These are phyloP conservation scores for Diorhabda carinulata DNA, from an alignment of 1,140 invertebrate genomes.

Conservation along the genomic window DNA sequence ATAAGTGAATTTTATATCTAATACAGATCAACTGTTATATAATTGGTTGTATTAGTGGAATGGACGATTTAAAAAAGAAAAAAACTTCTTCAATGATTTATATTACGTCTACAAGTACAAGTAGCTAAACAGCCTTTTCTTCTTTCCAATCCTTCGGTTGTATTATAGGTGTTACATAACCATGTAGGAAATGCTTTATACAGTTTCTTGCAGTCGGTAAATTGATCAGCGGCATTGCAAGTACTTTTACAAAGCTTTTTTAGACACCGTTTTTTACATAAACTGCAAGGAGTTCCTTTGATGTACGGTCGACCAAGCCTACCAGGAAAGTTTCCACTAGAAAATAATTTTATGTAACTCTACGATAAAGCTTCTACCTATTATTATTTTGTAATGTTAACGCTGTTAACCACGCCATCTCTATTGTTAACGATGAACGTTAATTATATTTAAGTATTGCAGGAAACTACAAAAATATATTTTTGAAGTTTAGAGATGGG, in stretches of 20 bases:
- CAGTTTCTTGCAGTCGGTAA: slow-evolving; percentile 69
- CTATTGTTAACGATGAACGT: too few relatives aligned
- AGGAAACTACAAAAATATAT: too few relatives aligned
- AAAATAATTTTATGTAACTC: slow-evolving; percentile 32
- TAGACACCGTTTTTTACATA: slow-evolving; percentile 62
- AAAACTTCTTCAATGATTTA: slow-evolving; percentile 34
- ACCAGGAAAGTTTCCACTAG: slow-evolving; percentile 66
- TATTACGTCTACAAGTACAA: slow-evolving; percentile 59
- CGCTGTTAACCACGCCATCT: too few relatives aligned
- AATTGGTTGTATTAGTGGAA: too few relatives aligned
- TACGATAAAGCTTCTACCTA: too few relatives aligned
- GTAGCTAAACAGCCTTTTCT: slow-evolving; percentile 65
- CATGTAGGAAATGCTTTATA: slow-evolving; percentile 55
- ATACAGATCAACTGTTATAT: too few relatives aligned
- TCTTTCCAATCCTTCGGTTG: slow-evolving; percentile 54
- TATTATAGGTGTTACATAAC: slow-evolving; percentile 57
- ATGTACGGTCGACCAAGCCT: slow-evolving; percentile 64
- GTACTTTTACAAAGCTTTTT: slow-evolving; percentile 70
- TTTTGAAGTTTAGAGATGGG: too few relatives aligned
- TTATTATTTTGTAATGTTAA: too few relatives aligned
- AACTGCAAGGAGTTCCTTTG: slow-evolving; percentile 59
- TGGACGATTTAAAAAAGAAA: not conserved
- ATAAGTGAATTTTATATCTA: too few relatives aligned
- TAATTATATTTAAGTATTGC: too few relatives aligned
- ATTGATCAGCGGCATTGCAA: slow-evolving; percentile 65